Base-by-base conservation (phyloP, 37 sponge, comb jelly and placozoan genomes). In the Haliclona indistincta region DNA sequence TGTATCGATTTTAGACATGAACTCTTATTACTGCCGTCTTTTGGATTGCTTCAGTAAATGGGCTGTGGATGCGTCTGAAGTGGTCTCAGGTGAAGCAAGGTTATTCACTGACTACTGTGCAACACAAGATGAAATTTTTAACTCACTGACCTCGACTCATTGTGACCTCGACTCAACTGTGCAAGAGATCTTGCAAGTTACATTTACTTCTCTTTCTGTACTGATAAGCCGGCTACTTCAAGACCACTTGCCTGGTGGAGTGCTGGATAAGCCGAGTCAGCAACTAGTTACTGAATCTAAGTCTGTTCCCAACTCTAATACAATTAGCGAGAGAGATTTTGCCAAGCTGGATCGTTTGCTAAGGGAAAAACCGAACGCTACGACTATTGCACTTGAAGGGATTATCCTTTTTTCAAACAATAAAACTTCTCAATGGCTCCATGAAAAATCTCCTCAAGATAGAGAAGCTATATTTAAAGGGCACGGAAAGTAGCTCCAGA, bases 1-100 rank as follows among this genome's bases (percentile, higher is more conserved):
- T 25, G 26, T 73, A 1, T 73, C 82, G 0, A 73, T 81, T 41
- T 43, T 62, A 55, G 82, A 65, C 1, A 73, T 81, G 82, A 81
- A 52, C 40, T 56, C 1, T 42, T 8, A 42, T 10, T 81, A 73
- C 40, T 56, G 20, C 10, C 26, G 15, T 54, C 38, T 81, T 20
- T 1, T 73, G 0, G 54, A 33, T 26, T 30, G n/a, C 28, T 32
- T 81, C 0, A 42, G 65, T 0, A 13, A 53, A 15, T 81, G 74
- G 82, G 37, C 82, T 8, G 23, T 2, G 10, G 82, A 81, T 73
- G 74, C 74, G 13, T 28, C 33, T 23, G 22, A n/a, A n/a, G 1
- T 73, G 10, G 19, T 81, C 2, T 2, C 2, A 43, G 67, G 82
- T 36, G 58, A 64, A 73, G 82, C 66, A 19, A 15, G 26, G 25